Evolutionary conservation across 2,113 vertebrate species (phyloP), one percentile per base, ranked within the genome.

Genomic region (Gallinago jamesoni): DNA sequence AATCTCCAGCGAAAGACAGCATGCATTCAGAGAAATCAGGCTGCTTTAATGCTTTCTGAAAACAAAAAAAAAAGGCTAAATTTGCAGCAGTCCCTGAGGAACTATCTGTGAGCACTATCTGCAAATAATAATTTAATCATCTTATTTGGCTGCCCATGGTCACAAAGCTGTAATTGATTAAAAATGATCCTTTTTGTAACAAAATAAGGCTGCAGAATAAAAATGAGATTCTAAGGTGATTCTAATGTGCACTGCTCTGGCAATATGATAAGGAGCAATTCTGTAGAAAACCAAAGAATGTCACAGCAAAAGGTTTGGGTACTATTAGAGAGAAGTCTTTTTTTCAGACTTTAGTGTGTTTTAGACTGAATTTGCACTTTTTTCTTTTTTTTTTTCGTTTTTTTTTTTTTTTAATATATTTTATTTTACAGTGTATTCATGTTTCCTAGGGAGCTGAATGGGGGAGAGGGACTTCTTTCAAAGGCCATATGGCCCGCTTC

Each of bases 81-180:
- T 81, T 90, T 95, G 88, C 88, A 76, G 86, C 69, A 72, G 37
- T 83, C 75, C 68, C 63, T 20, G 15, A 83, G 87, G 93, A 95
- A 63, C 94, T 84, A 93, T 95, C 91, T 68, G 74, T 64, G 77
- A 90, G 83, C 60, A 27, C 72, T 92, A 93, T 96, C 94, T 94
- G 80, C 92, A 92, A 92, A 90, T 95, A 93, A 94, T 92, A 90
- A 92, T 97, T 94, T 88, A 87, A 96, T 96, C 93, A 86, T 41
- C 84, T 95, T 95, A 91, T 94, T 95, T 78, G 88, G 76, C 94
- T 96, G 90, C 52, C 88, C 73, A 28, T 30, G 93, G 80, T 94
- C 85, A 92, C 93, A 91, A 87, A 88, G 79, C 83, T 92, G 88
- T 95, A 93, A 93, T 69, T 95, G 95, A 90, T 97, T 97, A 95